These are phyloP conservation scores for Mesocentrotus franciscanus DNA, from an alignment of 53 echinoderm and acorn worm genomes.

Conservation along the genomic window DNA sequence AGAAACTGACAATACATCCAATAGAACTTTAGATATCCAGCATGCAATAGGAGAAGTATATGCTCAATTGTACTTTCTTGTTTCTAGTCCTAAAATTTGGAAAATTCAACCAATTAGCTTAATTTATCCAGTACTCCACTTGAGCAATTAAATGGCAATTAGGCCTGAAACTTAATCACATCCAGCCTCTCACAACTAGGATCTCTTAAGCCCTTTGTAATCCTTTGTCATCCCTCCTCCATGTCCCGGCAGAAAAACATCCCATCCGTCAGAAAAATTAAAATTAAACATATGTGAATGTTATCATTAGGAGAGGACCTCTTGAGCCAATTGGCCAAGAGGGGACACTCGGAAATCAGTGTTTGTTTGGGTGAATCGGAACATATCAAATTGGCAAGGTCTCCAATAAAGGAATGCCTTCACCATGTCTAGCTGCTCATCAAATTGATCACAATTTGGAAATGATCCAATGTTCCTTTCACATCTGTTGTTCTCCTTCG, in stretches of 20 bases:
- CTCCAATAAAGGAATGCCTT: background rate
- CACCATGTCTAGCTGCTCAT: background rate
- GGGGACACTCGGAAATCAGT: background rate
- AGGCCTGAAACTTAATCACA: background rate
- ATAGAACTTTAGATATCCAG: too few species aligned
- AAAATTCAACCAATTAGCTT: background rate
- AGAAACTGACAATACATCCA: too few species aligned
- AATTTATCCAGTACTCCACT: background rate
- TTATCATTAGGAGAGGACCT: background rate
- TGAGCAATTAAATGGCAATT: background rate
- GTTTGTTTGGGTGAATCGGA: background rate
- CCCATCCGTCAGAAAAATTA: background rate
- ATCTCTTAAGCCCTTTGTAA: background rate
- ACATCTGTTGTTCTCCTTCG: too few species aligned
- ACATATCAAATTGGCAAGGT: background rate
- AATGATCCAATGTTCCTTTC: too few species aligned
- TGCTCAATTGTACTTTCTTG: too few species aligned
- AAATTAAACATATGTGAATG: conserved; percentile 1
- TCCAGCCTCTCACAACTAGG: conserved; percentile 8
- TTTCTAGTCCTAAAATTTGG: too few species aligned
- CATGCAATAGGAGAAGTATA: too few species aligned
- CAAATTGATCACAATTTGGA: too few species aligned
- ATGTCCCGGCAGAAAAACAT: background rate
- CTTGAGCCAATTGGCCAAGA: background rate
- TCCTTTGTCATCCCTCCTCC: background rate